phyloP scores from a whole-genome alignment of 2,113 vertebrate species.

The Trochalopteron elliotii region DNA sequence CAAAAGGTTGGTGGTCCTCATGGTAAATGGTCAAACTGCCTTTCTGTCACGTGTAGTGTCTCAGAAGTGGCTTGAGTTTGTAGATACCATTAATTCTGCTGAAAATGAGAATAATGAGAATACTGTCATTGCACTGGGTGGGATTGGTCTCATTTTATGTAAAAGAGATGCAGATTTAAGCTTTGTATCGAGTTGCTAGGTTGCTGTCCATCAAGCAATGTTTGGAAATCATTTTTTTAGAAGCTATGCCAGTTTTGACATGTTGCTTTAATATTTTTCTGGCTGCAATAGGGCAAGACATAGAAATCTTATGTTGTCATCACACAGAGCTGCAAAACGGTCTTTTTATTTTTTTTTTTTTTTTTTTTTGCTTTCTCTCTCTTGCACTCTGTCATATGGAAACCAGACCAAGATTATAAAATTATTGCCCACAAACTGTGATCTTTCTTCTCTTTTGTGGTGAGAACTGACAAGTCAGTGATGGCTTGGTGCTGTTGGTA shows the following conservation, averaged over 20 bases:
- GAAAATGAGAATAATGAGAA: background rate
- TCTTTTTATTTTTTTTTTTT: background rate
- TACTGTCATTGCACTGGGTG: background rate
- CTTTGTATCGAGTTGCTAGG: background rate
- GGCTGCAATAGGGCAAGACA: slow-evolving; percentile 56
- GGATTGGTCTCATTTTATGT: background rate
- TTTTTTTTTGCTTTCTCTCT: slow-evolving; percentile 33
- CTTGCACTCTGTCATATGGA: slow-evolving; percentile 58
- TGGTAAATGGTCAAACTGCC: background rate
- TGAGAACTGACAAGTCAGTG: slow-evolving; percentile 55
- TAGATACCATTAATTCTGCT: background rate
- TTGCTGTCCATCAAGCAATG: slow-evolving; percentile 21
- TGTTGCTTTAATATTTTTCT: slow-evolving; percentile 56
- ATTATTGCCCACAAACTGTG: slow-evolving; percentile 61
- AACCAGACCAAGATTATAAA: slow-evolving; percentile 66
- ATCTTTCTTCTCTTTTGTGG: slow-evolving; percentile 63
- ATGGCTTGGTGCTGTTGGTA: slow-evolving; percentile 61
- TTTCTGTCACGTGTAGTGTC: background rate
- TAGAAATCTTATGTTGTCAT: slow-evolving; percentile 49
- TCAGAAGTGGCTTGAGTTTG: background rate
- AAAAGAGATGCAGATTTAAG: background rate
- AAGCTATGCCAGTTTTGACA: slow-evolving; percentile 48
- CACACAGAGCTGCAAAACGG: slow-evolving; percentile 6
- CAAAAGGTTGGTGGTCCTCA: background rate
- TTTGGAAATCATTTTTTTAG: slow-evolving; percentile 16